Evolutionary conservation across 2,113 vertebrate species (phyloP), one percentile per base, ranked within the genome.

Genomic region (Phocoena phocoena): DNA sequence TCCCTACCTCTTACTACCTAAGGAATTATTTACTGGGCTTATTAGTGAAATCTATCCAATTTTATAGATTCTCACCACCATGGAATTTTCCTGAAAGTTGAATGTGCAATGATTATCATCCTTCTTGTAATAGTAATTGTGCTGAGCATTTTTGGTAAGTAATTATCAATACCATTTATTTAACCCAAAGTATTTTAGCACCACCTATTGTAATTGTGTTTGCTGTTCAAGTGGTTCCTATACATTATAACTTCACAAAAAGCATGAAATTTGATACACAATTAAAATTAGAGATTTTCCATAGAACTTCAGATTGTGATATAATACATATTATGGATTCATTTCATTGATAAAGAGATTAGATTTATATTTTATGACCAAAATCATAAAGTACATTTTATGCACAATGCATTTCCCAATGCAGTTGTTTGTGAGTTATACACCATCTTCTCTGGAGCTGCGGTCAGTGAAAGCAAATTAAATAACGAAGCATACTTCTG

Each of bases 91-190:
- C 20, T 88, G 77, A 88, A 88, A 68, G 38, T 55, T 83, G 84
- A 25, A 41, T 93, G 38, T 76, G 76, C 77, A 60, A 50, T 76
- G 26, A 88, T 88, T 23, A 28, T 67, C 25, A 31, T 82, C 6
- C 76, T 96, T 13, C 58, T 93, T 58, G 23, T 76, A 67, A 88
- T 21, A 50, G 26, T 60, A 68, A 83, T 83, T 60, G 36, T 50
- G 47, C 84, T 93, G 68, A 88, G 77, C 47, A 41, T 93, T 60
- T 47, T 83, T 18, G 60, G 95, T 93, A 93, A 96, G 95, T 88
- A 33, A 76, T 47, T 50, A 67, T 1, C 31, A 96, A 67, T 38
- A 38, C 3, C 26, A 18, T 90, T 90, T 26, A 86, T 58, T 63
- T 74, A 74, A 25, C 18, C 36, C 36, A 18, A 87, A 53, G 4